phyloP scores from a whole-genome alignment of 2,797 vertebrate genomes.

The Bovichtus diacanthus region DNA sequence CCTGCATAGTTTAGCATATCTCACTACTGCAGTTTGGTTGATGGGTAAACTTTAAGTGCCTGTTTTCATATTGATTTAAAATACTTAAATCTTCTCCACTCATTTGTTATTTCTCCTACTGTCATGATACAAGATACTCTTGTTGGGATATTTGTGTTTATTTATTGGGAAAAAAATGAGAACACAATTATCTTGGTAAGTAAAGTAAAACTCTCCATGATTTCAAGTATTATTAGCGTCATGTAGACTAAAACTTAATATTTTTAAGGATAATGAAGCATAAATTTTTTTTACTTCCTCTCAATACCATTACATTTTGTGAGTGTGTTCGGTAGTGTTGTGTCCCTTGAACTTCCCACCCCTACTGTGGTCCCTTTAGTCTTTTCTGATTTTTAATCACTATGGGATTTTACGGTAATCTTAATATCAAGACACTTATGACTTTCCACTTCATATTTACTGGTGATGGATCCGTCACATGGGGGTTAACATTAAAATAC shows the following conservation, averaged over 20 bases:
- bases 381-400: slow-evolving; percentile 1
- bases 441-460: background rate
- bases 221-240: no score
- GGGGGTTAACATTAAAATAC: slow-evolving; percentile 1
- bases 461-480: slow-evolving; percentile 2
- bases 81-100: background rate
- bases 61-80: background rate
- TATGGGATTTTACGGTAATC: background rate
- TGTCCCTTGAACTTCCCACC: background rate
- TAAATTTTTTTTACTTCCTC: no score
- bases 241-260: no score
- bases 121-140: background rate
- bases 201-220: background rate
- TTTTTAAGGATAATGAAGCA: no score
- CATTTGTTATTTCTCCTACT: background rate
- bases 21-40: background rate
- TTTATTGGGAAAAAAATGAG: background rate
- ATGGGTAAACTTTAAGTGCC: background rate
- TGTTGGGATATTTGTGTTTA: background rate
- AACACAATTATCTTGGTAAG: no score
- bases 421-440: background rate
- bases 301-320: no score
- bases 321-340: background rate
- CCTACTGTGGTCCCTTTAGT: background rate
- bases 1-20: background rate